Percentiles rank a stretch among this genome's conserved stretches.
Evolutionary conservation across 2,888 invertebrate genomes (phyloP).

Genomic region (Elegia similella): DNA sequence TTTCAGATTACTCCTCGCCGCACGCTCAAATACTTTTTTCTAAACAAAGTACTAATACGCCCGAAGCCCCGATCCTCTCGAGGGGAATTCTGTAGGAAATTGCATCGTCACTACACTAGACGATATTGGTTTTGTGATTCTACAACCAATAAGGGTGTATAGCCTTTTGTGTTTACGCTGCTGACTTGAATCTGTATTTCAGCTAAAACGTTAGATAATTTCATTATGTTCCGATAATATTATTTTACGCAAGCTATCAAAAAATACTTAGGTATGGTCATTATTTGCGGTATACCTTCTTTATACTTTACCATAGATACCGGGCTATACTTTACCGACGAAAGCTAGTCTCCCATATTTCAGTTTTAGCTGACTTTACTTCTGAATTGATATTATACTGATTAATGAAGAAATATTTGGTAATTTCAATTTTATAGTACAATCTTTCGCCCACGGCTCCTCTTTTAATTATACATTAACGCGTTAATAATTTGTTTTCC

Average conservation of each 20-base stretch:
- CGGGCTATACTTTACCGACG: no score
- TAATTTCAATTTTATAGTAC: no score
- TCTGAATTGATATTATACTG: no score
- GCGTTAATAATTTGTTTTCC: no score
- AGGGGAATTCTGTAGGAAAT: constrained; percentile 16
- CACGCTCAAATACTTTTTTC: constrained; percentile 8
- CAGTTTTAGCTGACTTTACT: no score
- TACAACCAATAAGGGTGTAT: constrained; percentile 14
- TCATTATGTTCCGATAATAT: neutral
- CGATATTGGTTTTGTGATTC: constrained; percentile 19
- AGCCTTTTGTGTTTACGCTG: constrained; percentile 12
- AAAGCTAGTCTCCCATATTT: no score
- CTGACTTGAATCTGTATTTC: neutral
- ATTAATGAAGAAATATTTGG: no score
- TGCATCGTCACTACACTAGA: constrained; percentile 18
- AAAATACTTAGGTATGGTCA: no score
- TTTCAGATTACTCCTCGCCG: constrained; percentile 6
- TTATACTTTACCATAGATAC: no score
- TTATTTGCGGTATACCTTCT: no score
- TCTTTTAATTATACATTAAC: no score
- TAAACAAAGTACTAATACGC: constrained; percentile 12
- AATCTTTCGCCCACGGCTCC: no score
- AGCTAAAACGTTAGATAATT: neutral
- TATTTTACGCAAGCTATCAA: neutral
- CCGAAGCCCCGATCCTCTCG: constrained; percentile 12